A percentile compares a stretch with the other conserved stretches of the same genome.
Evolutionary conservation across 2,888 invertebrate genomes (phyloP).

Genomic region (Sabatieria punctata): DNA sequence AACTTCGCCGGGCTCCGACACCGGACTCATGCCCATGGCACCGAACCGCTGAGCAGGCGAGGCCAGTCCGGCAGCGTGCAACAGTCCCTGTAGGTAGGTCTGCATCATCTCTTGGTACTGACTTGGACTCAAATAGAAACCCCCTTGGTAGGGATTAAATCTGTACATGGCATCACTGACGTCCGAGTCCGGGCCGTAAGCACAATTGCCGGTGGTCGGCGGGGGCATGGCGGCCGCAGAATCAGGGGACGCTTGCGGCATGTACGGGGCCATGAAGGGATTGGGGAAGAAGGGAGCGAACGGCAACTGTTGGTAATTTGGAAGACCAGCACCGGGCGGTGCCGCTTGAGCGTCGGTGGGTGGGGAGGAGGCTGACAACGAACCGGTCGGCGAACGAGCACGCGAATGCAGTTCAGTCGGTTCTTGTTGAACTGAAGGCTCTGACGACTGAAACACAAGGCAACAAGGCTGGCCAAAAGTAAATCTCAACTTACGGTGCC

Average conservation of each 20-base stretch:
- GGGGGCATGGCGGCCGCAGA: not conserved
- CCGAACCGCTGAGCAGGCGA: not conserved
- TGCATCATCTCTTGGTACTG: slow-evolving; percentile 29
- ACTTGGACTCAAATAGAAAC: slow-evolving; percentile 20
- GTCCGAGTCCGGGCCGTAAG: slow-evolving; percentile 1
- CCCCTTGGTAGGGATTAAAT: slow-evolving; percentile 13
- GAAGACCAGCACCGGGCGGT: too few relatives aligned
- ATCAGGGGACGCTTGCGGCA: slow-evolving; percentile 13
- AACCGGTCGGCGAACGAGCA: too few relatives aligned
- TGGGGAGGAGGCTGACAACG: too few relatives aligned
- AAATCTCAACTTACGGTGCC: too few relatives aligned
- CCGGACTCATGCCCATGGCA: not conserved
- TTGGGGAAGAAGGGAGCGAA: slow-evolving; percentile 23
- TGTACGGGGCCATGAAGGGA: slow-evolving; percentile 26
- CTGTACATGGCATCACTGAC: slow-evolving; percentile 9
- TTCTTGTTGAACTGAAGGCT: too few relatives aligned
- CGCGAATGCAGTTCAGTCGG: too few relatives aligned
- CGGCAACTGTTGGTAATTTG: slow-evolving; percentile 12
- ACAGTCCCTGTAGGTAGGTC: slow-evolving; percentile 20
- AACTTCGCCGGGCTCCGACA: slow-evolving; percentile 8
- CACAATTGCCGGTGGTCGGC: not conserved
- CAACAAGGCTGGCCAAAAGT: too few relatives aligned
- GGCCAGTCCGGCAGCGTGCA: not conserved
- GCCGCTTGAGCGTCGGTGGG: too few relatives aligned
- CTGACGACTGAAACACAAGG: too few relatives aligned